Base-by-base conservation (phyloP, 1,140 invertebrate genomes). In the Tetramorium parvispinum region DNA sequence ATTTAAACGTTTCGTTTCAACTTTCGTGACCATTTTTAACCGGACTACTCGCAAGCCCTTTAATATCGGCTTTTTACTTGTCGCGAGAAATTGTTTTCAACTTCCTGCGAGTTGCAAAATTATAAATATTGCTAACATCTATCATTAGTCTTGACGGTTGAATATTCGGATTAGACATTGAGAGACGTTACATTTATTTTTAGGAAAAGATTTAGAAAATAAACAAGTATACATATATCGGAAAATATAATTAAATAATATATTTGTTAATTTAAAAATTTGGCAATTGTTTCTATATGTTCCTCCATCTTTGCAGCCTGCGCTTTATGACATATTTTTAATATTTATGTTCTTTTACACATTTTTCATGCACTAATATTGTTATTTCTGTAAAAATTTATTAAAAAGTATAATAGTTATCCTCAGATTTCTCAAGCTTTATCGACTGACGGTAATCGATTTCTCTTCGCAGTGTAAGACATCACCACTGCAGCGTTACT, bases 401-500 rank as follows among this genome's bases (percentile, higher is more conserved):
- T 83, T 18, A 24, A 46, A 66, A 32, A 66, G 40, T 37, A 53
- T 37, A 11, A 37, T 7, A 16, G 8, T 83, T 83, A 75, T 37
- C 68, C n/a, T 75, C 18, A 37, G 40, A 40, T 57, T 71, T 83
- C 5, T 75, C 7, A 73, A 75, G 4, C 16, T 43, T 90, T 90
- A 90, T 87, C 89, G 88, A 66, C 89, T 21, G 55, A 24, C 55
- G 81, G 75, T 87, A 40, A 87, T 78, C 27, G 68, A 76, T 59
- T 57, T 57, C 21, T 55, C 18, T n/a, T 55, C 7, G 49, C 61
- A 87, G 86, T 89, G 71, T 24, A 49, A 49, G 37, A n/a, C 7
- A 59, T 32, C 21, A 27, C 89, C 88, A 55, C 70, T 37, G 75
- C 51, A 75, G 75, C 68, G 66, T 51, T 76, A 46, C 43, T 51